Percentiles rank a stretch among this genome's conserved stretches.
These are phyloP conservation scores for Eupithecia centaureata DNA, from an alignment of 2,888 invertebrate genomes.

Conservation along the genomic window DNA sequence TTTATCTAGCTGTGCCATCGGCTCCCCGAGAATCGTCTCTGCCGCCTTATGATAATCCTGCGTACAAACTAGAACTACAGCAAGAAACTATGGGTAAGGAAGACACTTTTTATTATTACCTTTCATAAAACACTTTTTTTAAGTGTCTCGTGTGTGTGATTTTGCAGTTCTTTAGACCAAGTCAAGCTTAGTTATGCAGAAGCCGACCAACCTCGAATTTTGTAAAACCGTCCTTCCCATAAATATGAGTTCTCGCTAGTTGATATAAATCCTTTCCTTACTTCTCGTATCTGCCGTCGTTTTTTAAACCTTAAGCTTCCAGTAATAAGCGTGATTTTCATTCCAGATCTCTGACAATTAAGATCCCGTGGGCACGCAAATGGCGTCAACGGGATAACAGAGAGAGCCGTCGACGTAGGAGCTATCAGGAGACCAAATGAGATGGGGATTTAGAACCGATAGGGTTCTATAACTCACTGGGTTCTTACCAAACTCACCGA, in stretches of 20 bases:
- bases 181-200: not conserved
- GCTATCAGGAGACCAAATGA: conserved; percentile 65
- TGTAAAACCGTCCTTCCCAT: not conserved
- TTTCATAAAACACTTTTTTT: no score
- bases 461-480: no score
- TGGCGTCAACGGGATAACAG: conserved; percentile 78
- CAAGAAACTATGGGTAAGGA: conserved; percentile 94
- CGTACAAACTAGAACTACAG: conserved; percentile 96
- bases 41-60: conserved; percentile 94
- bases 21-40: conserved; percentile 90
- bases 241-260: not conserved
- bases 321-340: not conserved
- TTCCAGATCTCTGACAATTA: conserved; percentile 80
- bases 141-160: no score
- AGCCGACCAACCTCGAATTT: not conserved
- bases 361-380: conserved; percentile 78
- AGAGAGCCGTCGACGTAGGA: conserved; percentile 65
- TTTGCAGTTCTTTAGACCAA: no score
- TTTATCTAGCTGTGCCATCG: conserved; percentile 89
- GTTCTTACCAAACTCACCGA: not conserved
- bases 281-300: not conserved
- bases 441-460: conserved; percentile 65
- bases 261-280: not conserved
- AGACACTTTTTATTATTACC: conserved; percentile 1
- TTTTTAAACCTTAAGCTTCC: not conserved